Evolutionary conservation across 2,797 vertebrate genomes (phyloP).

Genomic region (Anguilla marmorata): DNA sequence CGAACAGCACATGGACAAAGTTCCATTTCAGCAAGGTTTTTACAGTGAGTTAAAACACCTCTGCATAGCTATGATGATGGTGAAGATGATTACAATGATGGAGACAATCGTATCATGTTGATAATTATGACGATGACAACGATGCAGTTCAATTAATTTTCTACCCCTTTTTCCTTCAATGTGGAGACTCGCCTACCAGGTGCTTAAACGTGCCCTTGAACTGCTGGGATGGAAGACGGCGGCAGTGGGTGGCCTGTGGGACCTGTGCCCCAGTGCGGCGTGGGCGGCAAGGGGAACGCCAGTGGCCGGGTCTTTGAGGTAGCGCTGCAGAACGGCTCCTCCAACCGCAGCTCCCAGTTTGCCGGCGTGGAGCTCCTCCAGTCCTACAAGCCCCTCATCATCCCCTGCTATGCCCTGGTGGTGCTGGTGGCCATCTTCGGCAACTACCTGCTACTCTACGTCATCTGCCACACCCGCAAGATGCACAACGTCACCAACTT

Average conservation of each 20-base stretch:
- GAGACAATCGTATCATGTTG: background rate
- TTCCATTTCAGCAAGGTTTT: background rate
- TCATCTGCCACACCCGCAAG: conserved; percentile 84
- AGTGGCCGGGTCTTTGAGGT: conserved; percentile 65
- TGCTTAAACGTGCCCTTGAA: background rate
- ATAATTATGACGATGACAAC: background rate
- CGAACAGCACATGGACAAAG: background rate
- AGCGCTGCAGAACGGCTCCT: conserved; percentile 65
- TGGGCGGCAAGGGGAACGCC: conserved; percentile 52
- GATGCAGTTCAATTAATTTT: conserved; percentile 26
- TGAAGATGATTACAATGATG: background rate
- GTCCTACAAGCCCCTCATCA: conserved; percentile 84
- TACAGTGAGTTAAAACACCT: background rate
- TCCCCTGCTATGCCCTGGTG: conserved; percentile 82
- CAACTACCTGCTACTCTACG: conserved; percentile 85
- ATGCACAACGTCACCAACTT: conserved; percentile 92
- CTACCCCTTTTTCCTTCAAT: conserved; percentile 34
- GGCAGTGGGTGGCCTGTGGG: conserved; percentile 61
- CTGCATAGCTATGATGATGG: background rate
- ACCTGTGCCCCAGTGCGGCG: conserved; percentile 43
- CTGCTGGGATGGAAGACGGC: conserved; percentile 63
- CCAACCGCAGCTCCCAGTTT: conserved; percentile 73
- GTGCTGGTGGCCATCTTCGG: conserved; percentile 80
- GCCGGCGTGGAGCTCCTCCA: conserved; percentile 81
- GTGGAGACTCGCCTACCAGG: background rate